A percentile compares a stretch with the other conserved stretches of the same genome.
Evolutionary conservation across 2,888 invertebrate genomes (phyloP).

Genomic region (Platypus cylindrus): DNA sequence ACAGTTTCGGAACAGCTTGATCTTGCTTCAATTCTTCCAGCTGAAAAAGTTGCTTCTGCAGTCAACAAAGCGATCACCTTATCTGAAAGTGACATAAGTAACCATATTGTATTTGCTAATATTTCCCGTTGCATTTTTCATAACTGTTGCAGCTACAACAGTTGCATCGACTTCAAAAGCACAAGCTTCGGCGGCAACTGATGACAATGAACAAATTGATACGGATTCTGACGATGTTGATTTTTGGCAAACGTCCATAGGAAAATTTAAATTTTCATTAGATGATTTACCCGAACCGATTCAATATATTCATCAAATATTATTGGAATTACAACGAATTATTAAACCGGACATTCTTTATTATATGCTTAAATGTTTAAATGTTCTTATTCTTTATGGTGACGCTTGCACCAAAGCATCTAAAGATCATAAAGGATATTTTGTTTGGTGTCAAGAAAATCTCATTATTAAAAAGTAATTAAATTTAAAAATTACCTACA

Average conservation of each 20-base stretch:
- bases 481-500: not conserved
- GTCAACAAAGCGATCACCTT: constrained; percentile 78
- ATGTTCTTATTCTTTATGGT: constrained; percentile 82
- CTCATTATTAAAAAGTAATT: constrained; percentile 78
- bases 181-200: constrained; percentile 52
- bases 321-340: constrained; percentile 70
- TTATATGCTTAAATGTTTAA: constrained; percentile 82
- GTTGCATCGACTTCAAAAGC: constrained; percentile 64
- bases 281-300: constrained; percentile 84
- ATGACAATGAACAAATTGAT: constrained; percentile 58
- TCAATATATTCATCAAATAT: constrained; percentile 82
- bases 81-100: constrained; percentile 80
- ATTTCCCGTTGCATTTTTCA: not conserved
- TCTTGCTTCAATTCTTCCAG: constrained; percentile 72
- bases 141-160: constrained; percentile 33
- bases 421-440: constrained; percentile 80
- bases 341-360: constrained; percentile 87
- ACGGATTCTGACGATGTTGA: constrained; percentile 63
- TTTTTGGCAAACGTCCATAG: constrained; percentile 88
- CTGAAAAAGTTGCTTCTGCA: constrained; percentile 60
- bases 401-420: constrained; percentile 82
- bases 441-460: constrained; percentile 95
- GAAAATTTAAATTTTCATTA: constrained; percentile 82
- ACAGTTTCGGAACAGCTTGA: constrained; percentile 86
- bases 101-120: constrained; percentile 20